Percentiles rank a stretch among this genome's conserved stretches.
These are phyloP conservation scores for Pyrrhosoma nymphula DNA, from an alignment of 2,888 invertebrate species.

Conservation along the genomic window DNA sequence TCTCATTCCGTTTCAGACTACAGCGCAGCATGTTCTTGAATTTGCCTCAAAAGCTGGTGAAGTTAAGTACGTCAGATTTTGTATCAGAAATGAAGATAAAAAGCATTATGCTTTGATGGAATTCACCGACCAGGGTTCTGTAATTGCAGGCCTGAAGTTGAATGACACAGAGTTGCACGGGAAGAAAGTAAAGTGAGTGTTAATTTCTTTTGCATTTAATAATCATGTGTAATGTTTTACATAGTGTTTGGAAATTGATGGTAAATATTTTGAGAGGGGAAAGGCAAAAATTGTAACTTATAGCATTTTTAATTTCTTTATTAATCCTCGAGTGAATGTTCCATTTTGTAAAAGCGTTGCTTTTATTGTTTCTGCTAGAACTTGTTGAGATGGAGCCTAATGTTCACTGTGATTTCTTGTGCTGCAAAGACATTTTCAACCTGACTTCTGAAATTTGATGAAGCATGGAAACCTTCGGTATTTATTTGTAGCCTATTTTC, in stretches of 20 bases:
- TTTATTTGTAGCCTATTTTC: no score
- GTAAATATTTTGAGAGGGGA: no score
- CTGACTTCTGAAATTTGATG: no score
- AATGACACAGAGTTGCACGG: conserved; percentile 90
- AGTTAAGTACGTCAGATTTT: conserved; percentile 96
- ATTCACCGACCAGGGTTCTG: conserved; percentile 93
- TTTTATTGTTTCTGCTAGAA: no score
- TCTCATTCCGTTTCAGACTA: conserved; percentile 72
- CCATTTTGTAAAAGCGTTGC: no score
- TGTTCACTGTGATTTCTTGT: no score
- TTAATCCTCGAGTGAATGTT: no score
- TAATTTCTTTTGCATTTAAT: neutral
- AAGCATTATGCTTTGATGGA: conserved; percentile 93
- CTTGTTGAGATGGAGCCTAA: no score
- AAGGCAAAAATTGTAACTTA: no score
- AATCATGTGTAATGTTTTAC: neutral
- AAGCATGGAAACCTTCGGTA: no score
- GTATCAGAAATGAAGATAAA: conserved; percentile 89
- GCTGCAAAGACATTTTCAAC: no score
- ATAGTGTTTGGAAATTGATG: conserved; percentile 76
- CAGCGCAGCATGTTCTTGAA: conserved; percentile 91
- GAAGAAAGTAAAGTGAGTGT: conserved; percentile 80
- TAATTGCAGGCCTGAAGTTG: conserved; percentile 91
- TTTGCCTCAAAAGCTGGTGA: conserved; percentile 94
- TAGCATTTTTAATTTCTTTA: no score